Evolutionary conservation across 92 coral and sea anemone species (phyloP), one percentile per base, ranked within the genome.

Genomic region (Paramuricea clavata): DNA sequence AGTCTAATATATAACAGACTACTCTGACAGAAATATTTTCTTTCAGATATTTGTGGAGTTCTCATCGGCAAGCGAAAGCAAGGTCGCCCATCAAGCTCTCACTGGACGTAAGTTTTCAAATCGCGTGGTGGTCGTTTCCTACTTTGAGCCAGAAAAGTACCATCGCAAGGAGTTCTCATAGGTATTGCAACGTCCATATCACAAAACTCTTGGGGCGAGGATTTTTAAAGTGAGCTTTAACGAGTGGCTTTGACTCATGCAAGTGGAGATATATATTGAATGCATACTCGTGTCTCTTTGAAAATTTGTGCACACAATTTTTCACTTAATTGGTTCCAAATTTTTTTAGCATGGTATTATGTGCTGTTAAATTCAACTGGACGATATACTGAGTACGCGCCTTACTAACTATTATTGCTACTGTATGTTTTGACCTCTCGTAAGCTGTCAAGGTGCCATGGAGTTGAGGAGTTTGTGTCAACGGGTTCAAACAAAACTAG

Each of bases 81-180:
- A 89, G 86, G 78, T 69, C 41, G 98, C 98, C n/a, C 91, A 94
- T n/a, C 91, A 91, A 19, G 83, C 98, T 15, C 98, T 95, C 39
- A 95, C 98, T 41, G 98, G 98, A 65, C 90, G 98, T 39, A 95
- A 95, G 94, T 95, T 95, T 57, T 95, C 98, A 86, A 95, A 95
- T 87, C 97, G 98, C 47, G 96, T 94, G 49, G 98, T 94, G 5
- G 98, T 94, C 69, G 95, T 97, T 36, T 95, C 98, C 17, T 95
- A 90, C 73, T 95, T 93, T 67, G 90, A 80, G 31, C 93, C 92
- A 10, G 95, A 93, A 60, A 86, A 76, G 81, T 93, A 91, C 74
- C 94, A 82, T 87, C 78, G 92, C 64, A 91, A 92, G 52, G 95
- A 93, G 76, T 93, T 92, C 49, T 92, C 70, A 21, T 54, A 54